These are phyloP conservation scores for Adelphocoris suturalis DNA, from an alignment of 2,888 invertebrate genomes.

Conservation along the genomic window DNA sequence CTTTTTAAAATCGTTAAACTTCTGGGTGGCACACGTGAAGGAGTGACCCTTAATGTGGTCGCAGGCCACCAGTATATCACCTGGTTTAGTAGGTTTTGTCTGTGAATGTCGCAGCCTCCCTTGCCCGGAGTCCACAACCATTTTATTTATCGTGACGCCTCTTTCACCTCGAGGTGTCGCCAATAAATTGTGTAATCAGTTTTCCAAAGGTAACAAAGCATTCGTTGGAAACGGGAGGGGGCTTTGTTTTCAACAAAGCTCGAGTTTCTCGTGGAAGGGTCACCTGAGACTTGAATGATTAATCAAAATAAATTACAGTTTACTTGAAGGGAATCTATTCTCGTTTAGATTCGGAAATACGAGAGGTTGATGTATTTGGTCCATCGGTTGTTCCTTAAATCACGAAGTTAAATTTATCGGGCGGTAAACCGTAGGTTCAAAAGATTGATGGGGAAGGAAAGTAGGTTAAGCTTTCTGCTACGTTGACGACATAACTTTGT, in stretches of 20 bases:
- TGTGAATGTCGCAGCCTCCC: constrained; percentile 28
- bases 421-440: not conserved
- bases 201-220: constrained; percentile 46
- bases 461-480: too few relatives aligned
- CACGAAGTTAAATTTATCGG: not conserved
- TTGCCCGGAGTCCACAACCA: constrained; percentile 51
- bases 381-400: not conserved
- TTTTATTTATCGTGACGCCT: constrained; percentile 67
- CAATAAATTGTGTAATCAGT: constrained; percentile 67
- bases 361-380: not conserved
- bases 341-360: constrained; percentile 6
- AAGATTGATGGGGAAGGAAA: not conserved
- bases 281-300: constrained; percentile 25
- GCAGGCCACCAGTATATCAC: constrained; percentile 60
- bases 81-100: constrained; percentile 58
- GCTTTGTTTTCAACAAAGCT: constrained; percentile 45
- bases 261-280: constrained; percentile 55
- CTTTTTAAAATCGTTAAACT: constrained; percentile 66
- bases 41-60: constrained; percentile 66
- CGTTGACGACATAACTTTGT: too few relatives aligned
- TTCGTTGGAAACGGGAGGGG: constrained; percentile 17
- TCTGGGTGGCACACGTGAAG: constrained; percentile 67
- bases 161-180: constrained; percentile 55
- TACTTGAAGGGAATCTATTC: not conserved
- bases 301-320: constrained; percentile 20